phyloP scores from a whole-genome alignment of 2,797 vertebrate genomes.

The Aselliscus stoliczkanus region DNA sequence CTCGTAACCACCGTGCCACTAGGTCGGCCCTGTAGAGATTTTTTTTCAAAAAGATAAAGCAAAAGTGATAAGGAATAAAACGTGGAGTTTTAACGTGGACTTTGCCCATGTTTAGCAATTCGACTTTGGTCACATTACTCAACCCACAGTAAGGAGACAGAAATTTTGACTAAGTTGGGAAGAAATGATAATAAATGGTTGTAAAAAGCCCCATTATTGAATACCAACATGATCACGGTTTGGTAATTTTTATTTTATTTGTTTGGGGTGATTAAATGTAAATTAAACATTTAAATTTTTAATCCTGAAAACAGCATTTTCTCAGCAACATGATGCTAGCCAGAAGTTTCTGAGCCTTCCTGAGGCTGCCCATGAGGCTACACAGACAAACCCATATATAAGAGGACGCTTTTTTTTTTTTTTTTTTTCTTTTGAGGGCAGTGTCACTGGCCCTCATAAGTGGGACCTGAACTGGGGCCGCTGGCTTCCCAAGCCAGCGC shows the following conservation, averaged over 20 bases:
- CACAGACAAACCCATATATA: background rate
- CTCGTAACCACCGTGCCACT: no score
- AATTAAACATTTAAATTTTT: slow-evolving; percentile 24
- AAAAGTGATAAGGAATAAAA: background rate
- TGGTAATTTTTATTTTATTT: background rate
- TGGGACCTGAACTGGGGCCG: no score
- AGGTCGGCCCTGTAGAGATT: no score
- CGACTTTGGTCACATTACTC: slow-evolving; percentile 35
- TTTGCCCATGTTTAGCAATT: slow-evolving; percentile 1
- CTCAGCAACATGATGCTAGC: background rate
- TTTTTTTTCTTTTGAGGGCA: no score
- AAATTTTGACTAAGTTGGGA: background rate
- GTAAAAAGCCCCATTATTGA: background rate
- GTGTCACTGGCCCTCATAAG: no score
- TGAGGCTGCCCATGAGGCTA: background rate
- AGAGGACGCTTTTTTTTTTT: no score
- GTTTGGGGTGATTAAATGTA: background rate
- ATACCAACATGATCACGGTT: background rate
- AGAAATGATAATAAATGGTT: slow-evolving; percentile 30
- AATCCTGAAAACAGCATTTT: background rate
- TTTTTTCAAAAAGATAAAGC: background rate
- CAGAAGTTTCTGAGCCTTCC: background rate
- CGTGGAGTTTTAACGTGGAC: background rate
- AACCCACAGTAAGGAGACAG: background rate
- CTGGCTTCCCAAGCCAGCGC: no score